Base-by-base conservation (phyloP, 2,113 vertebrate species). In the Alosa alosa region DNA sequence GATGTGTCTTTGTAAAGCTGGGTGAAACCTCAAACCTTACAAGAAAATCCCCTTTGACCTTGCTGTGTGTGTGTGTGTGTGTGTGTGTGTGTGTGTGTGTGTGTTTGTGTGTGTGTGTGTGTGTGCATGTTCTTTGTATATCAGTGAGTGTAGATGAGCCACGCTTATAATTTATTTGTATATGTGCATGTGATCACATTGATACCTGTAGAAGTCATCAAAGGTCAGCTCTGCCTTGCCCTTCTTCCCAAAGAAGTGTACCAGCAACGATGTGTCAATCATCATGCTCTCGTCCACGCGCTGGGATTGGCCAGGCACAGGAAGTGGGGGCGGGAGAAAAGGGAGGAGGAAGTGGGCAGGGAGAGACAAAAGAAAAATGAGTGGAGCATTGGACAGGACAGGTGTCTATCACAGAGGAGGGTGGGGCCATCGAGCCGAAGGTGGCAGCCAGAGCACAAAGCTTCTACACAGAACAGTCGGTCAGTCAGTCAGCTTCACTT, bases 221-320 rank as follows among this genome's bases (percentile, higher is more conserved):
- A 99, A 99, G 50, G 98, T 99, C 84, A 99, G 95, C 91, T 99
- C 98, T 81, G 97, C 97, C 92, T 97, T 99, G 86, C 98, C 98
- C 94, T 98, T 99, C 93, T 97, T 99, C 87, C 98, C 98, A 86
- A 99, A 99, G 92, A 99, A 99, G 91, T 99, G 98, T 47, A 99
- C 95, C 90, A 99, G 94, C 46, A 99, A 93, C 3, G 98, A 99
- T 84, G 98, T 99, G 92, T 99, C 98, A 82, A 97, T 95, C 81
- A 97, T 96, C 88, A 95, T 92, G 85, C 82, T 96, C 86, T 99
- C 97, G 92, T 99, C 98, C n/a, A 94, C 93, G 89, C 96, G 97
- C 98, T 99, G 93, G 36, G 89, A 88, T 90, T 85, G 88, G 89
- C 82, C 86, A 86, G 49, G 89, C 68, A 87, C 44, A 72, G 49